phyloP scores from a whole-genome alignment of 2,797 vertebrate genomes.

The Hozukius guyotensis region DNA sequence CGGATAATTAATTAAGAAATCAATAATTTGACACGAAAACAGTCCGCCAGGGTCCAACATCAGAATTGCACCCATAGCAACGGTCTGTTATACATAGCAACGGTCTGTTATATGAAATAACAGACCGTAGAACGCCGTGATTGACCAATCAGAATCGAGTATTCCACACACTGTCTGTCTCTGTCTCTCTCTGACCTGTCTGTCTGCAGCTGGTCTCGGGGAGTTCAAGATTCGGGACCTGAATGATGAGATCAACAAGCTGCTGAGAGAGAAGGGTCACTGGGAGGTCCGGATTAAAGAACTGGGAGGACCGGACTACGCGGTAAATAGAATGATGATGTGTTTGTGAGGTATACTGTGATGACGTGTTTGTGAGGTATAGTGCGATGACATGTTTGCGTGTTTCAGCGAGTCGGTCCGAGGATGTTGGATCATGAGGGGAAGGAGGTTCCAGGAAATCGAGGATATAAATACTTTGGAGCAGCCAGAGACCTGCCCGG shows the following conservation, averaged over 20 bases:
- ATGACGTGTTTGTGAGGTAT: not conserved
- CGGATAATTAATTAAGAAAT: too few species aligned
- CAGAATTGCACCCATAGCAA: too few species aligned
- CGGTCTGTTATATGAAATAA: too few species aligned
- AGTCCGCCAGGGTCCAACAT: too few species aligned
- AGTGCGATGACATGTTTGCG: not conserved
- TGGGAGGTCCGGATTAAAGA: slow-evolving; percentile 96
- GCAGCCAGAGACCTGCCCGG: slow-evolving; percentile 96
- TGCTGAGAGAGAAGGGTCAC: slow-evolving; percentile 95
- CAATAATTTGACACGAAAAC: too few species aligned
- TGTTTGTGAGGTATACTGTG: not conserved
- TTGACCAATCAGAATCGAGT: too few species aligned
- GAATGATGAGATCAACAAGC: slow-evolving; percentile 98
- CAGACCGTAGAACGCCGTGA: too few species aligned
- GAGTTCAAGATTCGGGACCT: slow-evolving; percentile 96
- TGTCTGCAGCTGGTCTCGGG: slow-evolving; percentile 90
- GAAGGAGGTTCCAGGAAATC: slow-evolving; percentile 95
- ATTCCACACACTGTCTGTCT: not conserved
- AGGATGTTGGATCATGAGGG: slow-evolving; percentile 97
- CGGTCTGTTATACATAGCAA: too few species aligned
- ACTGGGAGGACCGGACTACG: slow-evolving; percentile 94
- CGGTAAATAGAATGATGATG: not conserved
- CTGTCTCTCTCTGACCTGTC: not conserved
- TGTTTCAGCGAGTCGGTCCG: slow-evolving; percentile 89
- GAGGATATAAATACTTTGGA: slow-evolving; percentile 97